phyloP scores from a whole-genome alignment of 2,113 vertebrate species.

The Macheiramphus alcinus region DNA sequence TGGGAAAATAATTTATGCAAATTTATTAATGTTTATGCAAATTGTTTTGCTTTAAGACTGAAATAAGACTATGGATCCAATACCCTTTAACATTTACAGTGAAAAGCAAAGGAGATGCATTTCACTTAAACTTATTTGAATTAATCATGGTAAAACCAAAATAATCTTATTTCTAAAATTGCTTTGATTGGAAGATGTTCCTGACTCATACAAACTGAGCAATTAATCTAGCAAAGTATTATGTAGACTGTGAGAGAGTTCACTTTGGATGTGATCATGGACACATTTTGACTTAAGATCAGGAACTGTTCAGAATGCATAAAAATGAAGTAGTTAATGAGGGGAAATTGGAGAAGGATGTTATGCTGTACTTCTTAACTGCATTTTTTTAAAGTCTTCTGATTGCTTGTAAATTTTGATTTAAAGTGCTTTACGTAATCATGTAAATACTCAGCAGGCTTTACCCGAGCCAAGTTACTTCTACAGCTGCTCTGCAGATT shows the following conservation, averaged over 20 bases:
- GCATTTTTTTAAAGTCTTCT: conserved; percentile 51
- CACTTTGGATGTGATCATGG: conserved; percentile 52
- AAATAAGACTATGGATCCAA: neutral
- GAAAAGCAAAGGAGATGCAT: conserved; percentile 4
- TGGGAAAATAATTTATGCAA: neutral
- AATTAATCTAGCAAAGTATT: conserved; percentile 40
- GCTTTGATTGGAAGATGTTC: conserved; percentile 32
- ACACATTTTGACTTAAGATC: conserved; percentile 51
- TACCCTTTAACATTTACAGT: neutral
- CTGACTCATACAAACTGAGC: conserved; percentile 11
- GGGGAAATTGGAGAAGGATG: conserved; percentile 58
- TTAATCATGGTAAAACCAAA: conserved; percentile 33
- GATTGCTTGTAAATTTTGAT: conserved; percentile 64
- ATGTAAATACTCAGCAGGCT: conserved; percentile 40
- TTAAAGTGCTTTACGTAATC: conserved; percentile 59
- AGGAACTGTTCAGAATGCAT: conserved; percentile 50
- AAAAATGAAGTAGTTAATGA: conserved; percentile 22
- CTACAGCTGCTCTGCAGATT: conserved; percentile 31
- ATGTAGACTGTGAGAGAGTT: conserved; percentile 15
- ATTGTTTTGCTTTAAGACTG: conserved; percentile 13
- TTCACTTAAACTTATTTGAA: conserved; percentile 33
- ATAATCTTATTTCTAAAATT: conserved; percentile 24
- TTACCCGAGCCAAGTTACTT: conserved; percentile 21
- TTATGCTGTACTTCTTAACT: conserved; percentile 39
- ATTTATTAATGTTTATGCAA: conserved; percentile 34